Percentiles rank a stretch among this genome's conserved stretches.
Conservation (phyloP, 2,113 vertebrate species). For the Myiozetetes cayanensis region DNA sequence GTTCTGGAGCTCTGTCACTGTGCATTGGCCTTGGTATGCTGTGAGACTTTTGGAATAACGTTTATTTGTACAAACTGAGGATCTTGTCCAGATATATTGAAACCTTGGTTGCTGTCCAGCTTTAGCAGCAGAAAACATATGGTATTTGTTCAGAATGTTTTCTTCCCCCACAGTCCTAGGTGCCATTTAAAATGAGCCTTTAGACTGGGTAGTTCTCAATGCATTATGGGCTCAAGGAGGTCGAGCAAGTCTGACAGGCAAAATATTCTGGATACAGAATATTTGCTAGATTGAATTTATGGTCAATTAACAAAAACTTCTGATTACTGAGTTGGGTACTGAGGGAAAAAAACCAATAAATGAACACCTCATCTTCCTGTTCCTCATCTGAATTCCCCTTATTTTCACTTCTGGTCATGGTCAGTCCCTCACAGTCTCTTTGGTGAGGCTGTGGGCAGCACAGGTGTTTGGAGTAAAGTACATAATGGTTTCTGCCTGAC, state of each 20-base stretch:
- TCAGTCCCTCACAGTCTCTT: not conserved
- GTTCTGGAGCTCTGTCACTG: not conserved
- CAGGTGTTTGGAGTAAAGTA: not conserved
- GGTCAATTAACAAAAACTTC: not conserved
- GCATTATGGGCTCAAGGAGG: not conserved
- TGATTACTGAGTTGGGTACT: not conserved
- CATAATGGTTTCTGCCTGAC: not conserved
- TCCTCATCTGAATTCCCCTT: not conserved
- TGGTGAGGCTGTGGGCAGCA: not conserved
- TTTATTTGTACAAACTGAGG: not conserved
- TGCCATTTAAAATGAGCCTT: not conserved
- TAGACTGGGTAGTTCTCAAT: not conserved
- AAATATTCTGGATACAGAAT: not conserved
- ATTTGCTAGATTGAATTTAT: not conserved
- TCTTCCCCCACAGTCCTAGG: not conserved
- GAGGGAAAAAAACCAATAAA: not conserved
- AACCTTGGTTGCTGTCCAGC: not conserved
- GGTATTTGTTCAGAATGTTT: not conserved
- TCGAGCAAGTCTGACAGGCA: not conserved
- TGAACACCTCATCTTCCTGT: rapidly evolving
- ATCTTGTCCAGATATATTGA: not conserved
- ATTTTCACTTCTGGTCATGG: not conserved
- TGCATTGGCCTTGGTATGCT: not conserved
- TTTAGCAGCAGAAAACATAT: not conserved
- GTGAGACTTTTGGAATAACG: not conserved